A percentile compares a stretch with the other conserved stretches of the same genome.
phyloP scores from a whole-genome alignment of 2,113 vertebrate species.

The Prochilodus magdalenae region DNA sequence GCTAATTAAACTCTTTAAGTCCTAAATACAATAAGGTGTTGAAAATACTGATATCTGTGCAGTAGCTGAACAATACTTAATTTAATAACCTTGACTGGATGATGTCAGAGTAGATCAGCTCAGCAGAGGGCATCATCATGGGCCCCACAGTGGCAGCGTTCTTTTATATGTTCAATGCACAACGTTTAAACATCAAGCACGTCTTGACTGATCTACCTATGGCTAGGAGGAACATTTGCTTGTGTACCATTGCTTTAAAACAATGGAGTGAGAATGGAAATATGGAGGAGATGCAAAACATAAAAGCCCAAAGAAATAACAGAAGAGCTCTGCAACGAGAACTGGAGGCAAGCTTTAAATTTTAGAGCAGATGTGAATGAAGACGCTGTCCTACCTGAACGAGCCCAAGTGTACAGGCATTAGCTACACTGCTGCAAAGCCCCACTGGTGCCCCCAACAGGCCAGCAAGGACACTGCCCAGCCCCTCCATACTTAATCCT shows the following conservation, averaged over 20 bases:
- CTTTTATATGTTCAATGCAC: too few relatives aligned
- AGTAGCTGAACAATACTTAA: too few relatives aligned
- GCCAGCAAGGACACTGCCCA: slow-evolving; percentile 80
- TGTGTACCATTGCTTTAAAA: background rate
- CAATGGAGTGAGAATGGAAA: background rate
- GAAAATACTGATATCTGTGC: too few relatives aligned
- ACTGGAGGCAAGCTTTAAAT: background rate
- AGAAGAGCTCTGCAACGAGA: background rate
- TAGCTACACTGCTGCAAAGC: slow-evolving; percentile 80
- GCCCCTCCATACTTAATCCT: slow-evolving; percentile 79
- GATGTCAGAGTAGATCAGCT: too few relatives aligned
- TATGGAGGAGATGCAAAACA: background rate
- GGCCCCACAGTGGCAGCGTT: too few relatives aligned
- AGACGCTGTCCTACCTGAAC: slow-evolving; percentile 74
- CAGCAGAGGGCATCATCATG: too few relatives aligned
- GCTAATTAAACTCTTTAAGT: too few relatives aligned
- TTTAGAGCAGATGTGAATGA: background rate
- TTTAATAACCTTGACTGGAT: too few relatives aligned
- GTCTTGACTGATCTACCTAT: too few relatives aligned
- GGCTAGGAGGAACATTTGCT: too few relatives aligned
- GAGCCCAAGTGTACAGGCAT: slow-evolving; percentile 72
- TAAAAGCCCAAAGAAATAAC: background rate
- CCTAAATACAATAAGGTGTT: too few relatives aligned
- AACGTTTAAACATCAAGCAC: too few relatives aligned
- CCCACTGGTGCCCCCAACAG: slow-evolving; percentile 78